Conservation (phyloP, 2,797 vertebrate species). For the Morus bassanus region DNA sequence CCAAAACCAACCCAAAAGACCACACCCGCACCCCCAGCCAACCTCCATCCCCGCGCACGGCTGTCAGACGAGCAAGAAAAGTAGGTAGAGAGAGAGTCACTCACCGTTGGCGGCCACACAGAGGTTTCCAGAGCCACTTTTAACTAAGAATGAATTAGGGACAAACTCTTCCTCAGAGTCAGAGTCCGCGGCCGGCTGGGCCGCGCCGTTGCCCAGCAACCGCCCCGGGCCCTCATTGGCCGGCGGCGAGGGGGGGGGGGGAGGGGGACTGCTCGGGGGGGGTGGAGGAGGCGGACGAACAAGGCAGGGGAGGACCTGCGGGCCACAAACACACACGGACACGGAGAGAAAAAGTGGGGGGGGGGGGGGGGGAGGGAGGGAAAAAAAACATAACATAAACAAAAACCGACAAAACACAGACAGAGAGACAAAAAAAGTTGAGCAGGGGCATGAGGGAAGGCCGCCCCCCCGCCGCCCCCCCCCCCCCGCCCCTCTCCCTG, state of each 20-base stretch:
- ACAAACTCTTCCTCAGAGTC: slow-evolving; percentile 98
- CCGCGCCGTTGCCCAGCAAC: slow-evolving; percentile 96
- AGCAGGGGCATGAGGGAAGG: slow-evolving; percentile 68
- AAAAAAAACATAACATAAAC: not conserved
- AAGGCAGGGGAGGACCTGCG: slow-evolving; percentile 94
- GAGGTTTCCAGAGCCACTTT: slow-evolving; percentile 93
- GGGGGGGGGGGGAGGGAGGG: no score
- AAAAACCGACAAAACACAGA: not conserved
- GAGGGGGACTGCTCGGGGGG: slow-evolving; percentile 90
- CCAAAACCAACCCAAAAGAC: not conserved
- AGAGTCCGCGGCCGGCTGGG: slow-evolving; percentile 93
- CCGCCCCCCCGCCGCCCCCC: no score
- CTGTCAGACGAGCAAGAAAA: slow-evolving; percentile 21
- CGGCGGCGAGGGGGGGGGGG: slow-evolving; percentile 89
- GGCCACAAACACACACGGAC: slow-evolving; percentile 85
- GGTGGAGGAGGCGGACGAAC: slow-evolving; percentile 92
- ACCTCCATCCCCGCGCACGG: not conserved
- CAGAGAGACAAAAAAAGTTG: slow-evolving; percentile 73
- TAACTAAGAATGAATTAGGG: slow-evolving; percentile 97
- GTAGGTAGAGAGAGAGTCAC: slow-evolving; percentile 78
- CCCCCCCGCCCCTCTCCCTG: accelerated
- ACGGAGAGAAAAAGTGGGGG: not conserved
- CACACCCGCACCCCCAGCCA: not conserved
- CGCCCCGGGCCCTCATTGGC: slow-evolving; percentile 94
- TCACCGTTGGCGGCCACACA: slow-evolving; percentile 89